Conservation (phyloP, 2,797 vertebrate genomes). For the Crocodylus rhombifer region DNA sequence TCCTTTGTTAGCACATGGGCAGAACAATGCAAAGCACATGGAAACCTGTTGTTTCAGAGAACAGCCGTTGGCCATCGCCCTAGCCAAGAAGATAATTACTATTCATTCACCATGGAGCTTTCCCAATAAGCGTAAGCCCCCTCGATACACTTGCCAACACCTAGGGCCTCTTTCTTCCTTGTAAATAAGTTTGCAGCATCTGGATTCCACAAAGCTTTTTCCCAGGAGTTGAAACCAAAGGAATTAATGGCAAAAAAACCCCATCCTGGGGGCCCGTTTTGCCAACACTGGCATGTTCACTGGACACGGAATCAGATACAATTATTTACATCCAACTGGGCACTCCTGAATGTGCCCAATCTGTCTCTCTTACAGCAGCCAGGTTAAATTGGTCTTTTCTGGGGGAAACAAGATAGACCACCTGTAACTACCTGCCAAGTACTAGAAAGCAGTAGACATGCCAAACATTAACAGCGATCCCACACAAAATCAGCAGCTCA, state of each 20-base stretch:
- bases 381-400: neutral
- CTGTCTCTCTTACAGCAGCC: neutral
- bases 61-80: neutral
- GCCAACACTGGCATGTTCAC: conserved; percentile 81
- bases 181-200: conserved; percentile 84
- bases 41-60: neutral
- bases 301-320: conserved; percentile 80
- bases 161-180: neutral
- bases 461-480: neutral
- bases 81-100: neutral
- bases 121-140: neutral
- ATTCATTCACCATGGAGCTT: neutral
- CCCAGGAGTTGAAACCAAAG: conserved; percentile 75
- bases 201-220: conserved; percentile 83
- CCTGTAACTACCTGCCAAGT: neutral
- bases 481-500: neutral
- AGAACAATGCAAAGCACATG: neutral
- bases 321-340: neutral
- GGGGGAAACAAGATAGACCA: neutral
- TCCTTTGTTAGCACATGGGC: neutral
- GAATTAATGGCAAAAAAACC: conserved; percentile 69
- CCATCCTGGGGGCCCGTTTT: conserved; percentile 80
- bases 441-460: neutral
- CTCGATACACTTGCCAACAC: neutral
- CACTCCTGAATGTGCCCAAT: no score